Percentiles rank a stretch among this genome's conserved stretches.
phyloP scores from a whole-genome alignment of 2,797 vertebrate species.

The Silurus aristotelis region DNA sequence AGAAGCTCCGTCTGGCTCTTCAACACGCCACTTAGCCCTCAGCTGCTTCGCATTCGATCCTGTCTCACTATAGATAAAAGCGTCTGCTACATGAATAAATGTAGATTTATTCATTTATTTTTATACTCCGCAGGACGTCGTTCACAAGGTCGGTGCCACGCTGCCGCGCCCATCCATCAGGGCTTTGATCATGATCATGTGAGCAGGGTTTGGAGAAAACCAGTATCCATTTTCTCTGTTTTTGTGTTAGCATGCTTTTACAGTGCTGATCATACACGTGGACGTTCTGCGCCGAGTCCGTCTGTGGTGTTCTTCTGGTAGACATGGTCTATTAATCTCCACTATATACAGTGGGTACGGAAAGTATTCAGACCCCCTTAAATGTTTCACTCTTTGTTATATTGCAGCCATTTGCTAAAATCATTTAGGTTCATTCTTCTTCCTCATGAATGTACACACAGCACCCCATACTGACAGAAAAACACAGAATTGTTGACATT shows the following conservation, averaged over 20 bases:
- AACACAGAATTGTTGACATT: too few species aligned
- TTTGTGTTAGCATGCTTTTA: not conserved
- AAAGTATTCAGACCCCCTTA: too few species aligned
- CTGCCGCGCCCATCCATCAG: not conserved
- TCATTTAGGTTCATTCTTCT: too few species aligned
- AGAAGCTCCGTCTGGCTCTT: not conserved
- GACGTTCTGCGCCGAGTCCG: not conserved
- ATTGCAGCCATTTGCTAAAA: too few species aligned
- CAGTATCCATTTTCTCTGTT: not conserved
- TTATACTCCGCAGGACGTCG: not conserved
- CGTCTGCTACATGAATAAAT: constrained; percentile 16
- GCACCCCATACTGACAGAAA: too few species aligned
- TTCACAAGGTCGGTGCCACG: not conserved
- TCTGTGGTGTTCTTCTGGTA: not conserved
- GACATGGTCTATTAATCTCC: too few species aligned
- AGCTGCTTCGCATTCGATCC: constrained; percentile 6
- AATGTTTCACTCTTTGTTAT: too few species aligned
- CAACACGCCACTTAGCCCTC: constrained; percentile 8
- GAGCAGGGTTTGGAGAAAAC: not conserved
- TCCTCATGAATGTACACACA: too few species aligned
- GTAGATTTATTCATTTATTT: not conserved
- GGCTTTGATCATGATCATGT: not conserved
- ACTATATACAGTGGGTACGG: too few species aligned
- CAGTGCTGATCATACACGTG: not conserved
- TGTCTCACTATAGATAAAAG: constrained; percentile 9